Percentiles rank a stretch among this genome's conserved stretches.
Conservation (phyloP, 2,797 vertebrate genomes). For the Cryptoblepharus egeriae region DNA sequence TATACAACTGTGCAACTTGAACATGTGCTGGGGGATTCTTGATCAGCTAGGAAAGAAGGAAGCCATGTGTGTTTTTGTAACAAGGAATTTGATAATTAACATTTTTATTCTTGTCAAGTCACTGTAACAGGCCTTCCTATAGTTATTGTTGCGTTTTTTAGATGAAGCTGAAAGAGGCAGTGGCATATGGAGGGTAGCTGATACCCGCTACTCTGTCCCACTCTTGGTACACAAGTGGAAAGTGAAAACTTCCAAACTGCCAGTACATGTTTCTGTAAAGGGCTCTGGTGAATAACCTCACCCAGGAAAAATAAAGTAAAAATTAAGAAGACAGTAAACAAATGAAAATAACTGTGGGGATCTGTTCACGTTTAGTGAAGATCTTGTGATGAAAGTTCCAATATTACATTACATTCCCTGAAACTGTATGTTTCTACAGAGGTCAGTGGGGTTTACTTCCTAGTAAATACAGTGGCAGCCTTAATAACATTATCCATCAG, state of each 20-base stretch:
- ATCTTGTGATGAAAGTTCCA: background rate
- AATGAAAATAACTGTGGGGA: background rate
- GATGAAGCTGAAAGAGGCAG: background rate
- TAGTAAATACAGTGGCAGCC: background rate
- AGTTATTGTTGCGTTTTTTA: background rate
- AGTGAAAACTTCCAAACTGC: background rate
- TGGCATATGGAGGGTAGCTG: too few species aligned
- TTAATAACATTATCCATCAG: background rate
- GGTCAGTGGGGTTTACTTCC: too few species aligned
- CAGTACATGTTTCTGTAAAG: background rate
- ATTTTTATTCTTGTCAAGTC: slow-evolving; percentile 11
- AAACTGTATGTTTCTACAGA: background rate
- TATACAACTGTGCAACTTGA: background rate
- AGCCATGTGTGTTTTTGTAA: background rate
- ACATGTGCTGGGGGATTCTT: background rate
- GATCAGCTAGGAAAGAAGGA: background rate
- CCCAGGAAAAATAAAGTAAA: background rate
- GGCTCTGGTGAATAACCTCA: background rate
- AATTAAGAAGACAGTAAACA: background rate
- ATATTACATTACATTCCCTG: background rate
- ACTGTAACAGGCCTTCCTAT: background rate
- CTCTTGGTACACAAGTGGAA: background rate
- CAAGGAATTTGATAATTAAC: slow-evolving; percentile 7
- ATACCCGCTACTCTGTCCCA: too few species aligned
- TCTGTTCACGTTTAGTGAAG: background rate